phyloP scores from a whole-genome alignment of 1,140 invertebrate genomes.

The Acromyrmex heyeri region DNA sequence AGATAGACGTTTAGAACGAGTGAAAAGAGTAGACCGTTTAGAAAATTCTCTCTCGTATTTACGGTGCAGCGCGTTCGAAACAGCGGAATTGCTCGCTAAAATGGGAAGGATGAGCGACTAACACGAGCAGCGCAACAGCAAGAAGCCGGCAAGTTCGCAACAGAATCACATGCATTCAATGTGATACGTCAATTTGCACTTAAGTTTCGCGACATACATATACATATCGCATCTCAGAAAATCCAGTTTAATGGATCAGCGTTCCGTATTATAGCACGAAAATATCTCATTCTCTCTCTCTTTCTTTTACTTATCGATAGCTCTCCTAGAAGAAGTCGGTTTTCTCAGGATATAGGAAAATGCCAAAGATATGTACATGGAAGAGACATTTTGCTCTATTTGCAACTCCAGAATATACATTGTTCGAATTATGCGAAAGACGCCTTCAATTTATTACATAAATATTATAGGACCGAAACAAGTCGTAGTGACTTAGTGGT shows the following conservation, averaged over 20 bases:
- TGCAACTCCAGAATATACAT: conserved; percentile 48
- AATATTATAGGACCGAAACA: conserved; percentile 50
- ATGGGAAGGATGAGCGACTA: conserved; percentile 10
- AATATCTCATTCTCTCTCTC: conserved; percentile 64
- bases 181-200: conserved; percentile 8
- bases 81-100: conserved; percentile 17
- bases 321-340: not conserved
- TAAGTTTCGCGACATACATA: conserved; percentile 17
- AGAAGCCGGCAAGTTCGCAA: conserved; percentile 35
- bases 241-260: not conserved
- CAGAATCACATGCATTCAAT: conserved; percentile 32
- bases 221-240: conserved; percentile 23
- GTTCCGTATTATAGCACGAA: conserved; percentile 64
- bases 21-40: conserved; percentile 49
- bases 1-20: conserved; percentile 20
- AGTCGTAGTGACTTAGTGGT: conserved; percentile 15
- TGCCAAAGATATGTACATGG: conserved; percentile 57
- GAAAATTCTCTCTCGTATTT: conserved; percentile 39
- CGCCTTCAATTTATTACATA: conserved; percentile 47
- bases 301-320: conserved; percentile 8
- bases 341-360: conserved; percentile 54
- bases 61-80: conserved; percentile 1
- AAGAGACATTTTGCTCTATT: conserved; percentile 59
- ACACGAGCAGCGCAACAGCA: conserved; percentile 40
- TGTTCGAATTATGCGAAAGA: conserved; percentile 11